phyloP scores from a whole-genome alignment of 2,113 vertebrate species.

The Clarias magur region DNA sequence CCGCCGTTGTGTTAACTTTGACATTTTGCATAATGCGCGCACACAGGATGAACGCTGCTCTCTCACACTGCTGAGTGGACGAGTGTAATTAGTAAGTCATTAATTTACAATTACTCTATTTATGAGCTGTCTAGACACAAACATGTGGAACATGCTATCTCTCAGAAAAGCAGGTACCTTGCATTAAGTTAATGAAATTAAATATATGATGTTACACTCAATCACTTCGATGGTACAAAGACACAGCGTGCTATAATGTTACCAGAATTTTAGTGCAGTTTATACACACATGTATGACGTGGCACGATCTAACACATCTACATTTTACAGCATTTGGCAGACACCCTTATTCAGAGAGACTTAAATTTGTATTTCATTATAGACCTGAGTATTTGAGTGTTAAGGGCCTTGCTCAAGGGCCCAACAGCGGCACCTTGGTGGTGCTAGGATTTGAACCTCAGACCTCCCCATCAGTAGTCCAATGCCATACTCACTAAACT shows the following conservation, averaged over 20 bases:
- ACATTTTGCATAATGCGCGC: neutral
- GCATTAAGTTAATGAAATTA: neutral
- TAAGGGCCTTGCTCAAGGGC: no score
- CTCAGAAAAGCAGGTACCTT: neutral
- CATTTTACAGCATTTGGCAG: no score
- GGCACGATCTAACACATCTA: neutral
- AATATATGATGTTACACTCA: neutral
- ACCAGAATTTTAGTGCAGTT: neutral
- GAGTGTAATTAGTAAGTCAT: constrained; percentile 4
- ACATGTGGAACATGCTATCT: neutral
- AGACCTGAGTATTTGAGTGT: no score
- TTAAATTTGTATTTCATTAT: no score
- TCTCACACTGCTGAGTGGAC: neutral
- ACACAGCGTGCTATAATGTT: neutral
- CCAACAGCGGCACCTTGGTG: no score
- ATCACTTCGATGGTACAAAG: neutral
- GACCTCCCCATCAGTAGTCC: no score
- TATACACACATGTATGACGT: neutral
- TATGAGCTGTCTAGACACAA: neutral
- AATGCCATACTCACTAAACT: no score
- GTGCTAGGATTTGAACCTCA: no score
- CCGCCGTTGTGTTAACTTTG: neutral
- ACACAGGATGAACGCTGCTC: neutral
- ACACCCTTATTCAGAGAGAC: no score
- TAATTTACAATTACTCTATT: neutral